Conservation (phyloP, 2,113 vertebrate species). For the Hydropotes inermis region DNA sequence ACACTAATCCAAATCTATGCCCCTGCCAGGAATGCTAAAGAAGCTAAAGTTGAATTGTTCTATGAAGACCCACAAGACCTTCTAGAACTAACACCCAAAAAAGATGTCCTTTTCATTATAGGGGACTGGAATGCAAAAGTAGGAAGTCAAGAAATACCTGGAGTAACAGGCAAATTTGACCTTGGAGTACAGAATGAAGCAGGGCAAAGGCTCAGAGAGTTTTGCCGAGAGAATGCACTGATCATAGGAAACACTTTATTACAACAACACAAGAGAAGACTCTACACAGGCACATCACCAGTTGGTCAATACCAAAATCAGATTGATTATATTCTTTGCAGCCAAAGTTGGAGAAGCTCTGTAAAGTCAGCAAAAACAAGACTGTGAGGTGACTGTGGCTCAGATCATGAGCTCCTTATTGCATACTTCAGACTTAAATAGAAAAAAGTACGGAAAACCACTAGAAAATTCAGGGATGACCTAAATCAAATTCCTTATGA, state of each 20-base stretch:
- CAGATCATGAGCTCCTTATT: neutral
- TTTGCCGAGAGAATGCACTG: neutral
- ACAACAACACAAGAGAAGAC: neutral
- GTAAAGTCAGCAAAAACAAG: neutral
- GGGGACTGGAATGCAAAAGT: neutral
- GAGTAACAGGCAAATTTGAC: neutral
- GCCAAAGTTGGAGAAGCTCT: neutral
- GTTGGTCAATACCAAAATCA: neutral
- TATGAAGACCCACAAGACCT: neutral
- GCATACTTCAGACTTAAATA: neutral
- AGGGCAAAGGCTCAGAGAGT: neutral
- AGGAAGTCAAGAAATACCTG: neutral
- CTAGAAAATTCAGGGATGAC: neutral
- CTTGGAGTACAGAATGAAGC: neutral
- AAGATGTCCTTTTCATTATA: neutral
- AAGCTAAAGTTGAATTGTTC: neutral
- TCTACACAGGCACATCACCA: neutral
- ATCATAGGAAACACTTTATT: neutral
- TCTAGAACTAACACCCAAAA: neutral
- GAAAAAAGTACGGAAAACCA: neutral
- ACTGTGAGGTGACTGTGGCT: neutral
- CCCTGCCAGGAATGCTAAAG: neutral
- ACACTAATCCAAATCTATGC: neutral
- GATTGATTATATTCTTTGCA: neutral
- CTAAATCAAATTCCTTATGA: neutral